Base-by-base conservation (phyloP, 2,113 vertebrate species). In the Tor tambroides region DNA sequence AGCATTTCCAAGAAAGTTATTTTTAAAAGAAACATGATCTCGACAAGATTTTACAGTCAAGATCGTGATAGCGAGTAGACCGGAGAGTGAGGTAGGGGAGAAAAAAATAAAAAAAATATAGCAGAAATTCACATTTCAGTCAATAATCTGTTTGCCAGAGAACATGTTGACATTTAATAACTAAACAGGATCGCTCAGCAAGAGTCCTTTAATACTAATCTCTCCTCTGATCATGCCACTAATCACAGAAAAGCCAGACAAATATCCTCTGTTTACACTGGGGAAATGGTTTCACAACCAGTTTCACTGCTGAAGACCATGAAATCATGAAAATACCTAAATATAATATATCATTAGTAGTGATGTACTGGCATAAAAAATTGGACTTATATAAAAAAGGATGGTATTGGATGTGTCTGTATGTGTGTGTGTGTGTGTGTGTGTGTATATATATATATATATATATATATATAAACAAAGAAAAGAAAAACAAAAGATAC, bases 121-220 rank as follows among this genome's bases (percentile, higher is more conserved):
- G 10, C 43, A 77, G 12, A 49, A 65, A 54, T 75, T 65, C 14
- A 54, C 32, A 72, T 74, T 49, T 21, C 35, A 54, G 71, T 67
- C 12, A 76, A 75, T 85, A 88, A 76, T 54, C 63, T 51, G 17
- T 32, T 38, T 71, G 82, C 4, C 15, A 46, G 38, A 72, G 83
- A 28, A 85, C 54, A 63, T 43, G 69, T 32, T 26, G 65, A 51
- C 54, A 17, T 80, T 81, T 81, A 80, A 61, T 65, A 77, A 82
- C 43, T 21, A 30, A 76, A 81, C 77, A 59, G 38, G 78, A 67
- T 49, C 38, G n/a, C 69, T 74, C 87, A 32, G n/a, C 54, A 80
- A 32, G 78, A 23, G 21, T 88, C 69, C 30, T 12, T 72, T 75
- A 76, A 67, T 61, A 23, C 77, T 88, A 88, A 88, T 76, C 83